Base-by-base conservation (phyloP, 1,140 invertebrate species). In the Drosophila ercepeae region DNA sequence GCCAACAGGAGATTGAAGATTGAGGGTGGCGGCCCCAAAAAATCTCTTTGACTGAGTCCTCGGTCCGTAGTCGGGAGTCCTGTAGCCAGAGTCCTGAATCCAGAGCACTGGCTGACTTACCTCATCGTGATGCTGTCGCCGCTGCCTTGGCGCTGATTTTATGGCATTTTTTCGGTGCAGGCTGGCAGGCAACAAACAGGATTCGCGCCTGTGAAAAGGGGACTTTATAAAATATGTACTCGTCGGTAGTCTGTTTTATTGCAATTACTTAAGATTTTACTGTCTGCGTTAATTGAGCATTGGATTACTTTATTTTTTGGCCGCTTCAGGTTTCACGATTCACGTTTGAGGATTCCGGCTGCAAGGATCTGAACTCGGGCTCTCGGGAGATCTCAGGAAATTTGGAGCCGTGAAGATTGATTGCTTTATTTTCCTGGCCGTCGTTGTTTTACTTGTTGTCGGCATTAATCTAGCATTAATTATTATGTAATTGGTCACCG, bases 231-330 rank as follows among this genome's bases (percentile, higher is more conserved):
- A 88, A 88, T 86, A 86, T 84, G 82, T 84, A 86, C 81, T 84
- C 49, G 63, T 70, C 72, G 76, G 82, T 88, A 84, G 81, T 84
- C 82, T 76, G 82, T 84, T 84, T 84, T 88, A 84, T 84, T 84
- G 82, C 81, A 81, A 84, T 84, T 84, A 84, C 79, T 84, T 84
- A 84, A 84, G 79, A 84, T 84, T 84, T 88, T 76, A 84, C 81
- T 88, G 82, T 65, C 58, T 55, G 46, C 68, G 82, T 86, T 84
- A 84, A 84, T 84, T 84, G 81, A 86, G 81, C 81, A 81, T 81
- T 79, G 81, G 59, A 81, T 84, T 75, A 72, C 81, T 79, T 76
- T 42, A 79, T 75, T 74, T 45, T 45, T 46, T 29, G 11, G 23
- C 18, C 18, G n/a, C 29, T 29, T 0, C 25, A 27, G 25, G 1